These are phyloP conservation scores for Synanthedon vespiformis DNA, from an alignment of 2,888 invertebrate genomes.

Conservation along the genomic window DNA sequence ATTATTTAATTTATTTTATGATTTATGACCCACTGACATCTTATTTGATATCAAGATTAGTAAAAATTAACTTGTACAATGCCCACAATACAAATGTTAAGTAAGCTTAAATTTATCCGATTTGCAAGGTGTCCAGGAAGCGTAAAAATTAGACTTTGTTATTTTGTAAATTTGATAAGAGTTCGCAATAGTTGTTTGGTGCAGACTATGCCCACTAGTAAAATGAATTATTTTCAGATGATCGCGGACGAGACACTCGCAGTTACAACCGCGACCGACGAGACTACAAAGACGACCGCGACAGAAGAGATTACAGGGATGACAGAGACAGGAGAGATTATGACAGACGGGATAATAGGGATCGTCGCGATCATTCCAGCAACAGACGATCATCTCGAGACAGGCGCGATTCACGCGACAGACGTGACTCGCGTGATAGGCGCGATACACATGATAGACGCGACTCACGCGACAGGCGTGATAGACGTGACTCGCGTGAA, in stretches of 20 bases:
- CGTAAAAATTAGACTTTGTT: no score
- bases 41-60: no score
- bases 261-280: conserved; percentile 39
- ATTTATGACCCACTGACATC: no score
- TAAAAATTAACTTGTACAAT: no score
- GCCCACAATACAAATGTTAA: no score
- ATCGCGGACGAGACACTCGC: conserved; percentile 47
- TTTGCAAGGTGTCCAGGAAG: neutral
- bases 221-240: conserved; percentile 10
- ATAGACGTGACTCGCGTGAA: conserved; percentile 9
- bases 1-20: no score
- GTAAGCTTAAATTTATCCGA: neutral
- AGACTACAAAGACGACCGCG: conserved; percentile 25
- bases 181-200: no score
- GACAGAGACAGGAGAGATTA: conserved; percentile 21
- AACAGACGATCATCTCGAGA: conserved; percentile 22
- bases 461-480: conserved; percentile 14
- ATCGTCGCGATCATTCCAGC: conserved; percentile 17
- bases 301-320: conserved; percentile 14
- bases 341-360: conserved; percentile 16
- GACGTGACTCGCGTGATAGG: conserved; percentile 2
- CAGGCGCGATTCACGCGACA: conserved; percentile 1
- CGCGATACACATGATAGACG: conserved; percentile 8
- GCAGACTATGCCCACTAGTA: no score
- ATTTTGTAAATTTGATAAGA: no score